Conservation (phyloP, 2,797 vertebrate genomes). For the Botia almorhae region DNA sequence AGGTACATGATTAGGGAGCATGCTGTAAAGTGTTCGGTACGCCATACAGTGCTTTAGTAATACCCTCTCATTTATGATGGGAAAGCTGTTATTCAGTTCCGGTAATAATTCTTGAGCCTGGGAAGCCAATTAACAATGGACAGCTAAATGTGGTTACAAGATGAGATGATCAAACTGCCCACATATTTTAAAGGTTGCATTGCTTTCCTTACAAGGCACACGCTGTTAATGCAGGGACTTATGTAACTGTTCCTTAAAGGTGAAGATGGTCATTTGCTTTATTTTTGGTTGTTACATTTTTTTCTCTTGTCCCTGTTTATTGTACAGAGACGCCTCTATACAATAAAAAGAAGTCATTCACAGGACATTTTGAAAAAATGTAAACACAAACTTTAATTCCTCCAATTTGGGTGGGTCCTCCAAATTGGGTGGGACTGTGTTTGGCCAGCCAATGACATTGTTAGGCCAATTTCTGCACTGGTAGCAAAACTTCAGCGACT, state of each 20-base stretch:
- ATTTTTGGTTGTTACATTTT: no score
- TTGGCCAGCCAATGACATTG: no score
- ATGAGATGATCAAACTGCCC: not conserved
- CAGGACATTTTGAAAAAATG: no score
- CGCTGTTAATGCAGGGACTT: not conserved
- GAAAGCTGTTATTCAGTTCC: not conserved
- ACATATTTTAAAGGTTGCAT: constrained; percentile 3
- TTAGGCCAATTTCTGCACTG: no score
- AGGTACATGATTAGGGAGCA: not conserved
- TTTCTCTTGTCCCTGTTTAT: no score
- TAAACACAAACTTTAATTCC: no score
- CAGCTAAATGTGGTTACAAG: not conserved
- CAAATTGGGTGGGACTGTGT: no score
- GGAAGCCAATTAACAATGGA: not conserved
- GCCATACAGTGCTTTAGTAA: not conserved
- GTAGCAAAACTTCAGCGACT: no score
- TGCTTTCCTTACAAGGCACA: not conserved
- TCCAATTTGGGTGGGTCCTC: no score
- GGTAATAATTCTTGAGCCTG: not conserved
- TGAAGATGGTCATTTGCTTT: no score
- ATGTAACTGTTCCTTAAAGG: not conserved
- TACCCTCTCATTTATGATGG: not conserved
- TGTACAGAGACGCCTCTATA: no score
- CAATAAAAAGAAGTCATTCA: no score
- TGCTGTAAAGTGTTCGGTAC: not conserved